Evolutionary conservation across 2,888 invertebrate genomes (phyloP), one percentile per base, ranked within the genome.

Genomic region (Calameuta filiformis): DNA sequence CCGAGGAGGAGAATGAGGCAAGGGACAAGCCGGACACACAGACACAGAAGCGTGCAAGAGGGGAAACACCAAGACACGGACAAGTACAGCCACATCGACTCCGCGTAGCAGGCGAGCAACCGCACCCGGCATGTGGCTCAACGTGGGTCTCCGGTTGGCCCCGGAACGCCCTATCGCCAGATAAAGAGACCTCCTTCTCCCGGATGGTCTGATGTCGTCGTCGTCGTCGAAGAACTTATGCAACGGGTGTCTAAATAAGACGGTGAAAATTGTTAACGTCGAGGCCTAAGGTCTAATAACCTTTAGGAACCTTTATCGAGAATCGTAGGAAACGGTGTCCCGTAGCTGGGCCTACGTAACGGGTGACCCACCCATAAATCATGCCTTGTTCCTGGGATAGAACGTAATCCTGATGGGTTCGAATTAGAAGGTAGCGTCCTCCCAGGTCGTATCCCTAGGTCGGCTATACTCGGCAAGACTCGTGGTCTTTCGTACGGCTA

Each of bases 61-160:
- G 30, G 37, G 69, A 33, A 30, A 34, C 78, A 73, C 68, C 30
- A 15, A 71, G 69, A 69, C 69, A 78, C 73, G 30, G 31, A 35
- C 76, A 76, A 31, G 37, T 34, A 78, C 73, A 33, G 75, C 34
- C 31, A 33, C 31, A 31, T 31, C 73, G 68, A 78, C 37, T 73
- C 80, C 83, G 79, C 82, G 80, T 81, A 81, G 81, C 83, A 80
- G 82, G 82, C 81, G 79, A 79, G 68, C 79, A 82, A 83, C 82
- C 83, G 82, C 82, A 81, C 81, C 83, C 83, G 82, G 80, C 83
- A 76, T 79, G 76, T 56, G 56, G 56, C 76, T 71, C 71, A 34
- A 71, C 80, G 81, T 78, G 79, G 80, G 79, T 81, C 80, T 77
- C 81, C 73, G 75, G 80, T 79, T 76, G 79, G 77, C 80, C 79